These are phyloP conservation scores for Hermaeophaga mercurialis DNA, from an alignment of 2,888 invertebrate genomes.

Conservation along the genomic window DNA sequence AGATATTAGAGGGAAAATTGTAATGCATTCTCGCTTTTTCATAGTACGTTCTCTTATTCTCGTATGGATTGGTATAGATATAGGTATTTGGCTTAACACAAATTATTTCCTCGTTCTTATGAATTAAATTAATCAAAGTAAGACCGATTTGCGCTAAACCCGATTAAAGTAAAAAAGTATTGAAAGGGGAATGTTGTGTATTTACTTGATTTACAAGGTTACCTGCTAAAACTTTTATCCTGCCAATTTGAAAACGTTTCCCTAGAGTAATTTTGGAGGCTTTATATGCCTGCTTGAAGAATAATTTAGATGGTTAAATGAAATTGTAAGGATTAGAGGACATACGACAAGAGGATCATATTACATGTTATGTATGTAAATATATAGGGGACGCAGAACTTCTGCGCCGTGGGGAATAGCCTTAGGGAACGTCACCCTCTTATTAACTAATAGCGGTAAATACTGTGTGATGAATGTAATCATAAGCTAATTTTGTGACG, in stretches of 20 bases:
- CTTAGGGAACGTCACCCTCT: constrained; percentile 53
- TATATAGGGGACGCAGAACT: constrained; percentile 43
- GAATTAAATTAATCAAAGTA: too few species aligned
- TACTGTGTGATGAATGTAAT: constrained; percentile 59
- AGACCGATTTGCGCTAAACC: too few species aligned
- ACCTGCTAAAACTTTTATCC: too few species aligned
- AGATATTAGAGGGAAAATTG: too few species aligned
- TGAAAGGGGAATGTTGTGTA: too few species aligned
- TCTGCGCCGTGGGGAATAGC: constrained; percentile 44
- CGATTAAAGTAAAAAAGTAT: too few species aligned
- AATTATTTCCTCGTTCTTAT: too few species aligned
- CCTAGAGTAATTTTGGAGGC: constrained; percentile 1
- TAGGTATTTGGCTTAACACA: too few species aligned
- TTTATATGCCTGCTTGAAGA: not conserved
- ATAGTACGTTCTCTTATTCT: too few species aligned
- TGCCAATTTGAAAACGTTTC: not conserved
- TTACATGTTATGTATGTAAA: constrained; percentile 53
- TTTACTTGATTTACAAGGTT: too few species aligned
- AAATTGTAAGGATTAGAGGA: constrained; percentile 29
- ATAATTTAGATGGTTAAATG: constrained; percentile 6
- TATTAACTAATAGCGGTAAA: constrained; percentile 59
- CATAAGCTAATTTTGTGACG: constrained; percentile 57
- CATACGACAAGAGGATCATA: constrained; percentile 47
- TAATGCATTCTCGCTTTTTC: too few species aligned
- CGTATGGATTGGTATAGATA: too few species aligned